A percentile compares a stretch with the other conserved stretches of the same genome.
These are phyloP conservation scores for Drosophila meridiana DNA, from an alignment of 2,888 invertebrate species.

Conservation along the genomic window DNA sequence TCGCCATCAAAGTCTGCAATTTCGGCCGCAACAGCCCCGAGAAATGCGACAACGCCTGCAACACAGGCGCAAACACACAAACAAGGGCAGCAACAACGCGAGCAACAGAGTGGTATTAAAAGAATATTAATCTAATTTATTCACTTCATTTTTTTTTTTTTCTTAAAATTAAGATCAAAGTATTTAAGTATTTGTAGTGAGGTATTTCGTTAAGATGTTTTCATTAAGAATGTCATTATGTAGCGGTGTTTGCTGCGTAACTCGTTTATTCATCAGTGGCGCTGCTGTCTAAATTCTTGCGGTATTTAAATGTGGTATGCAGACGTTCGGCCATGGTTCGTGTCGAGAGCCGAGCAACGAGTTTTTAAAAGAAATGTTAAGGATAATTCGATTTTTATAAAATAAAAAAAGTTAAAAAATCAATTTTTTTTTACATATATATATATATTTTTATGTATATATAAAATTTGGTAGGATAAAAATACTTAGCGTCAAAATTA, in stretches of 20 bases:
- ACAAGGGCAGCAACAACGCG: constrained; percentile 15
- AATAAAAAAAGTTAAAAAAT: not conserved
- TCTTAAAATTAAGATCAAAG: not conserved
- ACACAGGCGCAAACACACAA: constrained; percentile 3
- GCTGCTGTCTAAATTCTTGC: constrained; percentile 27
- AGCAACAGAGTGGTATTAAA: constrained; percentile 40
- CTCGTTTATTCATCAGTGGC: constrained; percentile 17
- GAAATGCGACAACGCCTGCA: constrained; percentile 14
- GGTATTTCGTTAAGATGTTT: not conserved
- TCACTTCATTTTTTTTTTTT: not conserved
- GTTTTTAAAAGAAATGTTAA: not conserved
- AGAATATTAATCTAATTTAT: not conserved
- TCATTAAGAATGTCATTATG: constrained; percentile 24
- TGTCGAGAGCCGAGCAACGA: not conserved
- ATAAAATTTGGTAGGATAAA: not conserved
- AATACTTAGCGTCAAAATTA: not conserved
- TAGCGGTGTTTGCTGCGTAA: not conserved
- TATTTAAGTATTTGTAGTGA: not conserved
- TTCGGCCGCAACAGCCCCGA: constrained; percentile 5
- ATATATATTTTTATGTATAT: not conserved
- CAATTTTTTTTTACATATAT: not conserved
- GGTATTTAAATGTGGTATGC: not conserved
- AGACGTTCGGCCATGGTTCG: constrained; percentile 31
- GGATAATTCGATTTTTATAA: not conserved
- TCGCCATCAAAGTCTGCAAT: constrained; percentile 1